Base-by-base conservation (phyloP, 2,113 vertebrate genomes). In the Mohoua ochrocephala region DNA sequence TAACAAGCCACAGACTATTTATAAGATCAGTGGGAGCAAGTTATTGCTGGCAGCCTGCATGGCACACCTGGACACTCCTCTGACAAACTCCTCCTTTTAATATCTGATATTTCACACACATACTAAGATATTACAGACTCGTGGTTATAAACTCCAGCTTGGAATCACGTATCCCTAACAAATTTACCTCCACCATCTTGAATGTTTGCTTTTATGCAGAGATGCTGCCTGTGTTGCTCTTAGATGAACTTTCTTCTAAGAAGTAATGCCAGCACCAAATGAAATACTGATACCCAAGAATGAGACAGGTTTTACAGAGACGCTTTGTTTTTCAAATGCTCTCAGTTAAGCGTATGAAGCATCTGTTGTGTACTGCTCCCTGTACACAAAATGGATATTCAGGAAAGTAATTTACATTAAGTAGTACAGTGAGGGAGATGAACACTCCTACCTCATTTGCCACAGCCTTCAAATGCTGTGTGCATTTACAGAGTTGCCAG, bases 361-460 rank as follows among this genome's bases (percentile, higher is more conserved):
- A 92, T 78, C 87, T 89, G 80, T 56, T 88, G 71, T 44, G 47
- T 85, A 59, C 57, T 52, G 65, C 30, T 82, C 89, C 52, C 67
- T 42, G 13, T 54, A 83, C 2, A 10, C 42, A 63, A 75, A 94
- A 89, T 15, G 19, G 59, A 76, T 86, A 80, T 67, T 85, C 59
- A 76, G 44, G 59, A 90, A 84, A 88, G 67, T 41, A 74, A 95
- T 94, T 77, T 67, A 80, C 56, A 90, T 85, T 86, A 54, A 82
- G 81, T 23, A 88, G 54, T 57, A 91, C 44, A 81, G 69, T 20
- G 49, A 94, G 45, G 54, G 65, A 91, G 67, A 79, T 53, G 79
- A 93, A 92, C 82, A 83, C 78, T 93, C 87, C 88, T 73, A 93
- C 60, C n/a, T 92, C 59, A 45, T 90, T 94, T 90, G 53, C 87